Percentiles rank a stretch among this genome's conserved stretches.
phyloP scores from a whole-genome alignment of 2,797 vertebrate species.

The Monodelphis domestica region DNA sequence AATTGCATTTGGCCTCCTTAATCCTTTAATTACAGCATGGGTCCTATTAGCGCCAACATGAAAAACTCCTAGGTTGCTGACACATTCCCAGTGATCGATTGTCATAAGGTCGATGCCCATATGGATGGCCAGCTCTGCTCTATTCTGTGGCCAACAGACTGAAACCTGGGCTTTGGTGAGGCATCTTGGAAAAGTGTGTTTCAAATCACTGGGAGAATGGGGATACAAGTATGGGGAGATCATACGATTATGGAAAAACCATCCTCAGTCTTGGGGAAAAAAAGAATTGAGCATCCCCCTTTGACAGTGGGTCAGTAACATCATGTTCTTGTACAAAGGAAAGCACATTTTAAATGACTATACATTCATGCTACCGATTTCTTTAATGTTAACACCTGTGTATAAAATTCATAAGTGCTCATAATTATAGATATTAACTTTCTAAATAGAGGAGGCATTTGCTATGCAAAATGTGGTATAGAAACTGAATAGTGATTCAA shows the following conservation, averaged over 20 bases:
- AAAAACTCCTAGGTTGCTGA: background rate
- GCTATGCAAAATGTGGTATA: conserved; percentile 34
- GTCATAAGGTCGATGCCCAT: background rate
- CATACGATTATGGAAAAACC: conserved; percentile 32
- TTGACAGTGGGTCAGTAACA: conserved; percentile 15
- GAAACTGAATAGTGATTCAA: conserved; percentile 59
- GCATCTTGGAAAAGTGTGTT: background rate
- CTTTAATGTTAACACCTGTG: conserved; percentile 58
- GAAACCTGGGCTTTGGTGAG: background rate
- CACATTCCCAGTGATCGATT: background rate
- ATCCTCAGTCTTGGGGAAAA: conserved; percentile 35
- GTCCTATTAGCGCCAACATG: background rate
- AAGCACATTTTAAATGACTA: conserved; percentile 41
- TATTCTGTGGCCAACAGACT: background rate
- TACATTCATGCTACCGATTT: conserved; percentile 40
- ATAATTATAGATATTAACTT: conserved; percentile 63
- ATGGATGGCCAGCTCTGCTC: background rate
- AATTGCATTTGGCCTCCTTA: conserved; percentile 51
- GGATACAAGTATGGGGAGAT: background rate
- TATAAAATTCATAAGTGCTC: conserved; percentile 55
- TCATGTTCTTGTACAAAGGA: background rate
- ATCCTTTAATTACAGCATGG: conserved; percentile 56
- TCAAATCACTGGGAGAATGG: background rate
- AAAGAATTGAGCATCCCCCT: background rate
- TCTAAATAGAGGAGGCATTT: conserved; percentile 62